Base-by-base conservation (phyloP, 2,113 vertebrate species). In the Protobothrops flavoviridis region DNA sequence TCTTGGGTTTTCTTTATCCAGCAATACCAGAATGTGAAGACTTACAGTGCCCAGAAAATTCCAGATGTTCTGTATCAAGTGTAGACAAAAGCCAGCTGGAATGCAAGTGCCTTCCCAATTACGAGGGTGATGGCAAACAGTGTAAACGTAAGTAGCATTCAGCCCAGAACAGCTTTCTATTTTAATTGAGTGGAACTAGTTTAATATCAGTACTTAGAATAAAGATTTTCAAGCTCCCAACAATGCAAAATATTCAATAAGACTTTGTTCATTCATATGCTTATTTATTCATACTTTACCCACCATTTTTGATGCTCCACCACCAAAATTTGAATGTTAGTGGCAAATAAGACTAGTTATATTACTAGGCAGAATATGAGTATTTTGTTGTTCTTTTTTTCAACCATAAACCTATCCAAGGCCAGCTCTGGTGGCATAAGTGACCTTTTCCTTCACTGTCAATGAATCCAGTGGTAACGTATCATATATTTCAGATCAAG, bases 121-220 rank as follows among this genome's bases (percentile, higher is more conserved):
- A 98, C 96, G 93, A 96, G 0, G 91, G 93, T 17, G 92, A 98
- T 0, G 96, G 98, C 13, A 89, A 92, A 12, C 20, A 45, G 20
- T 99, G 99, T 86, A 90, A 98, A 64, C 97, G 99, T 99, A 96
- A 99, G 99, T 98, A 57, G 59, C 55, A 17, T 11, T 24, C 3
- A 29, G 1, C 3, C 91, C 26, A 15, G 0, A 81, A 81, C 0
- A 0, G 12, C 15, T 5, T 50, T 57, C n/a, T 88, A 52, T 88
- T 88, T n/a, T n/a, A n/a, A 4, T 55, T 55, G 74, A 93, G 29
- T 43, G 85, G 45, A 81, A 0, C 9, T 11, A 91, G 24, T 93
- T 91, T 24, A 89, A 93, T 91, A 93, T 88, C 21, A 85, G 1
- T 15, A 20, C 50, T 23, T 45, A 8, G 57, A 39, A 89, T 74